Conservation (phyloP, 1,140 invertebrate species). For the Artemia franciscana region DNA sequence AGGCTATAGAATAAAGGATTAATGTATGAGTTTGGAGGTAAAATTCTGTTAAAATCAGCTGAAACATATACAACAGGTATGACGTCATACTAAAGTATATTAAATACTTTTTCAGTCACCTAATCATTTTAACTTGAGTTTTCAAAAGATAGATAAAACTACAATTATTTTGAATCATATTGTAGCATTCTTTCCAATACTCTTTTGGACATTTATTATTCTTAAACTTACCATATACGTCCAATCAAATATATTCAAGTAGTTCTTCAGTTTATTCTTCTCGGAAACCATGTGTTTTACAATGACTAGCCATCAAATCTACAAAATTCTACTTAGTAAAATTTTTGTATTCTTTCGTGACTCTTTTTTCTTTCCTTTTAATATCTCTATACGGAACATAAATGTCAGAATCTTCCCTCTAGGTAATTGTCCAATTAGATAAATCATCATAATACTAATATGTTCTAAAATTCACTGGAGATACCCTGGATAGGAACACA, state of each 20-base stretch:
- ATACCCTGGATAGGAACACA: slow-evolving; percentile 12
- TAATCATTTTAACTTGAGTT: slow-evolving; percentile 17
- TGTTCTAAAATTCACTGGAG: slow-evolving; percentile 2
- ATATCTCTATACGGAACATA: not conserved
- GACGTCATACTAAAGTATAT: slow-evolving; percentile 13
- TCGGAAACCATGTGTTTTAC: slow-evolving; percentile 17
- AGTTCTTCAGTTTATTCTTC: slow-evolving; percentile 21
- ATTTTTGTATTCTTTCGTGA: not conserved
- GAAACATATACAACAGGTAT: slow-evolving; percentile 14
- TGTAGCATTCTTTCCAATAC: slow-evolving; percentile 2
- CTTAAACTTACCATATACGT: slow-evolving; percentile 27
- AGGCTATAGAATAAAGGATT: slow-evolving; percentile 11
- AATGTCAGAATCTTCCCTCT: not conserved
- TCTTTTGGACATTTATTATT: not conserved
- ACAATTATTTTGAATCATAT: slow-evolving; percentile 9
- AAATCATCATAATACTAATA: not conserved
- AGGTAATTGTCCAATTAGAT: slow-evolving; percentile 3
- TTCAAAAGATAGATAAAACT: slow-evolving; percentile 10
- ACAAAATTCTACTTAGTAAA: slow-evolving; percentile 63
- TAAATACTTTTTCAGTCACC: slow-evolving; percentile 17
- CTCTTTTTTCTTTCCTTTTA: not conserved
- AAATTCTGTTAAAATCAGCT: slow-evolving; percentile 14
- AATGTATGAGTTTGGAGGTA: slow-evolving; percentile 20
- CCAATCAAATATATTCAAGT: slow-evolving; percentile 21
- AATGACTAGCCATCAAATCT: slow-evolving; percentile 26